These are phyloP conservation scores for Loripinus fragilis DNA, from an alignment of 2,888 invertebrate species.

Conservation along the genomic window DNA sequence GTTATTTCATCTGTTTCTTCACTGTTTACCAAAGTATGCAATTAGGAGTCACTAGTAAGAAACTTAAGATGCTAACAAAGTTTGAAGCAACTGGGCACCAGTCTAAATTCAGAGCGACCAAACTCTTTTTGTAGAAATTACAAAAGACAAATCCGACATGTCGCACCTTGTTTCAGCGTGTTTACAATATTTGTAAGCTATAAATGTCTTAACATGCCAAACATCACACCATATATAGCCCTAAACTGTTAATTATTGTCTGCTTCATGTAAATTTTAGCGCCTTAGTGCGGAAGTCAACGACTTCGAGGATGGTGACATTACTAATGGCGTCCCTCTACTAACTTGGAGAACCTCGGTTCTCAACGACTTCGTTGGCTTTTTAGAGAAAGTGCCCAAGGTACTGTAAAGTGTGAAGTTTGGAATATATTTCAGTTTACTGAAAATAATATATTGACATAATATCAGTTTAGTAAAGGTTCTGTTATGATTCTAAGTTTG, in stretches of 20 bases:
- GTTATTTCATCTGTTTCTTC: too few relatives aligned
- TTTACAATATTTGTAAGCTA: conserved; percentile 10
- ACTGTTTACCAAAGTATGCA: too few relatives aligned
- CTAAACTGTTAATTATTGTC: neutral
- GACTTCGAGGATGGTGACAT: neutral
- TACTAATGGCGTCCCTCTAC: too few relatives aligned
- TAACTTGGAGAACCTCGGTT: conserved; percentile 3
- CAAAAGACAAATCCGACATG: neutral
- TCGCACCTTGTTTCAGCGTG: neutral
- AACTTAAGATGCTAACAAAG: too few relatives aligned
- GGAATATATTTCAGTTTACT: too few relatives aligned
- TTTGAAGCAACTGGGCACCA: too few relatives aligned
- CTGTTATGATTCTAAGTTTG: too few relatives aligned
- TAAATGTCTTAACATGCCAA: conserved; percentile 5
- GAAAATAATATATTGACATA: too few relatives aligned
- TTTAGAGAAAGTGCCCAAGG: neutral
- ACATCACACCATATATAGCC: neutral
- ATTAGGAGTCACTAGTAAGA: too few relatives aligned
- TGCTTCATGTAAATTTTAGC: neutral
- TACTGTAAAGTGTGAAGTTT: neutral
- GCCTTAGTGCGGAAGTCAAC: neutral
- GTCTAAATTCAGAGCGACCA: too few relatives aligned
- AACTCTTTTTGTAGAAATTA: neutral
- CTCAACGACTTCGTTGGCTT: neutral
- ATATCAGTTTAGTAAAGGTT: too few relatives aligned